These are phyloP conservation scores for Esperia sulphurella DNA, from an alignment of 2,888 invertebrate genomes.

Conservation along the genomic window DNA sequence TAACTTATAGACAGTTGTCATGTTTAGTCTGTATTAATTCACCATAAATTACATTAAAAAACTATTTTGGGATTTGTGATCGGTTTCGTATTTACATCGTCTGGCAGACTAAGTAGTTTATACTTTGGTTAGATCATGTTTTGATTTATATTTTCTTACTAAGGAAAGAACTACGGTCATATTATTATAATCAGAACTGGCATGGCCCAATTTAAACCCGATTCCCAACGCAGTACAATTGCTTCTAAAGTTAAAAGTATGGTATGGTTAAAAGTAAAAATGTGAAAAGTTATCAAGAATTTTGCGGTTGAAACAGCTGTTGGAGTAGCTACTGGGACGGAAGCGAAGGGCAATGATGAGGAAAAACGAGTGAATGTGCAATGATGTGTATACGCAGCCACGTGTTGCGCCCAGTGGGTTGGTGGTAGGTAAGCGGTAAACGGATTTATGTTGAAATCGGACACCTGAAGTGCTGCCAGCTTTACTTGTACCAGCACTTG, in stretches of 20 bases:
- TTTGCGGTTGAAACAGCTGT: conserved; percentile 30
- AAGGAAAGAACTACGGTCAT: too few relatives aligned
- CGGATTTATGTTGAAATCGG: conserved; percentile 35
- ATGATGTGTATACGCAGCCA: conserved; percentile 50
- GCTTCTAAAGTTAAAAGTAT: not conserved
- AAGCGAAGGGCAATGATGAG: conserved; percentile 47
- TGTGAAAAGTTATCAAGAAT: not conserved
- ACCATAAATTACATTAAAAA: too few relatives aligned
- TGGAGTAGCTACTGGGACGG: conserved; percentile 46
- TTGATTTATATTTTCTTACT: too few relatives aligned
- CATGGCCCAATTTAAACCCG: too few relatives aligned
- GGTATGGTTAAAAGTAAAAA: not conserved
- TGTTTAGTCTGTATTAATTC: too few relatives aligned
- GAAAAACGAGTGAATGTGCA: conserved; percentile 57
- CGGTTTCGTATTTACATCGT: too few relatives aligned
- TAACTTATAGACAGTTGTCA: too few relatives aligned
- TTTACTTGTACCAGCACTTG: conserved; percentile 28
- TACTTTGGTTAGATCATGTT: too few relatives aligned
- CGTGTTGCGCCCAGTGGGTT: conserved; percentile 42
- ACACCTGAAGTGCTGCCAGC: conserved; percentile 38
- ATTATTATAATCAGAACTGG: too few relatives aligned
- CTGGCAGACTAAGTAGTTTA: too few relatives aligned
- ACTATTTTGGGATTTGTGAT: too few relatives aligned
- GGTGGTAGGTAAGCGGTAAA: conserved; percentile 20
- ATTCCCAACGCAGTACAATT: too few relatives aligned